These are phyloP conservation scores for Galaxea fascicularis DNA, from an alignment of 92 coral and sea anemone species.

Conservation along the genomic window DNA sequence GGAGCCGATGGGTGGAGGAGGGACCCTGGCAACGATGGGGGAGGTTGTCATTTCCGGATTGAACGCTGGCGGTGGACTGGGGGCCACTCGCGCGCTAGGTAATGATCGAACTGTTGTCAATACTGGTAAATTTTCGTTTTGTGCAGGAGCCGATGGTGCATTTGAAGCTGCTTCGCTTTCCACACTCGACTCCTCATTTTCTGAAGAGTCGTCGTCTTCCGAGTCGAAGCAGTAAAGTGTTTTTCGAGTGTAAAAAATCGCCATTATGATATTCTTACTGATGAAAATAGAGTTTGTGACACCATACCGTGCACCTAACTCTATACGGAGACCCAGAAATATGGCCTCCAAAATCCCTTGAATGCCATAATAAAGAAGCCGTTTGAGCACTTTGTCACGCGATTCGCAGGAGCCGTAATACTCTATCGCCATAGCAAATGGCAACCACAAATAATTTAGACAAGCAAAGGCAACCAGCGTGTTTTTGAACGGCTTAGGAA, in stretches of 20 bases:
- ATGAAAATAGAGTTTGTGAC: constrained; percentile 16
- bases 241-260: background rate
- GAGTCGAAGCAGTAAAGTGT: background rate
- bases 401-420: background rate
- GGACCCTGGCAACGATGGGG: too few relatives aligned
- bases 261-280: constrained; percentile 9
- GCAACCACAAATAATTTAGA: constrained; percentile 17
- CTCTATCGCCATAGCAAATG: background rate
- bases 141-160: background rate
- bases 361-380: background rate
- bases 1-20: too few relatives aligned
- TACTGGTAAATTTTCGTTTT: background rate
- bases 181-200: background rate
- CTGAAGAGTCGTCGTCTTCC: constrained; percentile 5
- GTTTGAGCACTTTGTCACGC: background rate
- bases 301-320: background rate
- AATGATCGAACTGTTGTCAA: background rate
- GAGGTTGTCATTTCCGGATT: background rate
- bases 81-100: background rate
- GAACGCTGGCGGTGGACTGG: background rate
- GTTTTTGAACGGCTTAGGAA: constrained; percentile 1
- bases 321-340: constrained; percentile 30
- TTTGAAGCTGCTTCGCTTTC: background rate
- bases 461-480: constrained; percentile 19
- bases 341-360: constrained; percentile 15